Evolutionary conservation across 2,888 invertebrate species (phyloP), one percentile per base, ranked within the genome.

Genomic region (Lasioglossum oenotherae): DNA sequence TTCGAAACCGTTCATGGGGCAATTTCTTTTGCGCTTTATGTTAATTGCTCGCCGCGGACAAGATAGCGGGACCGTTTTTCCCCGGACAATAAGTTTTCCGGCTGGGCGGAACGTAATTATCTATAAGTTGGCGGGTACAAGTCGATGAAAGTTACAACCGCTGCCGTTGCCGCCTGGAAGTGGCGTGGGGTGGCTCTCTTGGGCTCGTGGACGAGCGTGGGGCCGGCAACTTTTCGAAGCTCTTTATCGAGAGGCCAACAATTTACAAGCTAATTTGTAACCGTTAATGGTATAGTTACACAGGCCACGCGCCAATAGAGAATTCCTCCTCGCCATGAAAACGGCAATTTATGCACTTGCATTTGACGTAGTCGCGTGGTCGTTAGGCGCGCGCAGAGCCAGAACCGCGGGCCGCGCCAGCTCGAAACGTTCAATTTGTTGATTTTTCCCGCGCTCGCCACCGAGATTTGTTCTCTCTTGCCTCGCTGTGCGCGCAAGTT

Each of bases 251-350:
- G n/a, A 60, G 31, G 60, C 23, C 31, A 46, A 76, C 74, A 73
- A 82, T 85, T 82, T 85, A 82, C 82, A 85, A 85, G 82, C 82
- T 85, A 85, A 85, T 85, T 80, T 67, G 73, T 69, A 64, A 82
- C 73, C 53, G 67, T 57, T 60, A 41, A 73, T 64, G 35, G 67
- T 46, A 14, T 44, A 64, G 75, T 53, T 72, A 27, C 31, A n/a
- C 31, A n/a, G 44, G 27, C 23, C 69, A 49, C 49, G 31, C 69
- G 44, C 72, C 76, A 38, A 46, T 74, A 81, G 77, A 60, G 31
- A 69, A 74, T 74, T 27, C 46, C 46, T 16, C 2, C 74, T 31
- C 35, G 27, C 53, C 27, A 41, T n/a, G 64, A 77, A 84, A 67
- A 67, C 75, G 71, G 46, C 2, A 69, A 82, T 82, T 78, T 78